Percentiles rank a stretch among this genome's conserved stretches.
phyloP scores from a whole-genome alignment of 2,888 invertebrate species.

The Mesochorus sp. region DNA sequence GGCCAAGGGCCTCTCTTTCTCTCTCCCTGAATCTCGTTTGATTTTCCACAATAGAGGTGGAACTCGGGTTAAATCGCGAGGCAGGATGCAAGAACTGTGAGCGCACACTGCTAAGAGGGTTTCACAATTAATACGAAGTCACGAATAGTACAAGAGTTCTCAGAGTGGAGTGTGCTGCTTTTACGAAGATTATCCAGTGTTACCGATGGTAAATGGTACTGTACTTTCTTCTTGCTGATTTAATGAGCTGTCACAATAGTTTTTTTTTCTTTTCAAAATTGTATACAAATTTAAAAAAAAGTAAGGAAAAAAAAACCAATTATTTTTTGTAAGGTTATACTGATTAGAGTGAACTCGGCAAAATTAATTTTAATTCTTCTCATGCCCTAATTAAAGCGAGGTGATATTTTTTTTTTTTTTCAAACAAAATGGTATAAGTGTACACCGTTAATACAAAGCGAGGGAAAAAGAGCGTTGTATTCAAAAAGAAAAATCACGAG shows the following conservation, averaged over 20 bases:
- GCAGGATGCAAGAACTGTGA: constrained; percentile 20
- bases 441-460: too few relatives aligned
- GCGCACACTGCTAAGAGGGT: constrained; percentile 39
- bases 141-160: constrained; percentile 53
- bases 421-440: background rate
- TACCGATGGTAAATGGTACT: background rate
- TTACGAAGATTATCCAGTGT: constrained; percentile 38
- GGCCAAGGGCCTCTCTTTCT: background rate
- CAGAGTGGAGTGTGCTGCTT: constrained; percentile 23
- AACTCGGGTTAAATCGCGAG: constrained; percentile 40
- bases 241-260: background rate
- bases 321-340: too few relatives aligned
- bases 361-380: too few relatives aligned
- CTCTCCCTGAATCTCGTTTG: constrained; percentile 46
- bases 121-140: constrained; percentile 65
- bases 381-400: constrained; percentile 37
- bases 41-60: constrained; percentile 32
- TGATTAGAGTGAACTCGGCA: too few relatives aligned
- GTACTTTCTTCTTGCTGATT: background rate
- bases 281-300: background rate
- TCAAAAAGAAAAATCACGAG: constrained; percentile 55
- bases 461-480: constrained; percentile 16
- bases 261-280: background rate
- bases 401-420: background rate
- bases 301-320: background rate